Evolutionary conservation across 2,888 invertebrate genomes (phyloP), one percentile per base, ranked within the genome.

Genomic region (Bibio marci): DNA sequence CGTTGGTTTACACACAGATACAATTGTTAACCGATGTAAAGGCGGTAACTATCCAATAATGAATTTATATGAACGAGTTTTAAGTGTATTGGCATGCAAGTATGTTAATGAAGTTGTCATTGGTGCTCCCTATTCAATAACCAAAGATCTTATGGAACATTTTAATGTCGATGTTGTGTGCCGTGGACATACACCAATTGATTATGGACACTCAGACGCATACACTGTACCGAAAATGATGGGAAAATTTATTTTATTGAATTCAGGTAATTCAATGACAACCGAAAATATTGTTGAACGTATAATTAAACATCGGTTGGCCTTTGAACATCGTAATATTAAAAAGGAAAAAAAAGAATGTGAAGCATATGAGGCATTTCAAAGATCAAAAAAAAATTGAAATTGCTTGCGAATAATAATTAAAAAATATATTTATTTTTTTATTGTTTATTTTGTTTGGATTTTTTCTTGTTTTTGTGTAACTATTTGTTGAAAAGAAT

Each of bases 21-120:
- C 87, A 10, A 82, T 80, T 37, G 88, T 91, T 7, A n/a, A n/a
- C n/a, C n/a, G n/a, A n/a, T n/a, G n/a, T n/a, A n/a, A n/a, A n/a
- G 82, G 86, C 41, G 80, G 83, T 50, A 98, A 98, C 65, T 94
- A 90, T 59, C 98, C 98, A 3, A 98, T 98, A 47, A 98, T 98
- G 98, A 97, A 95, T 65, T 71, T 98, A 36, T 95, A 98, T 58
- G 98, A 98, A 62, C 70, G 98, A 43, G 92, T 94, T 11, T 73
- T 98, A 14, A 91, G 91, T 51, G 94, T 98, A 4, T 67, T 99
- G 43, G 94, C 97, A 18, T 97, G 95, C 65, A 82, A 92, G 85
- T 92, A 90, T 56, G 97, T 97, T 2, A 86, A 87, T 48, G 95
- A 98, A 63, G 98, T 98, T 17, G 94, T 98, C 22, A 97, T 99